Evolutionary conservation across 2,888 invertebrate species (phyloP).

Genomic region (Chymomyza amoena): DNA sequence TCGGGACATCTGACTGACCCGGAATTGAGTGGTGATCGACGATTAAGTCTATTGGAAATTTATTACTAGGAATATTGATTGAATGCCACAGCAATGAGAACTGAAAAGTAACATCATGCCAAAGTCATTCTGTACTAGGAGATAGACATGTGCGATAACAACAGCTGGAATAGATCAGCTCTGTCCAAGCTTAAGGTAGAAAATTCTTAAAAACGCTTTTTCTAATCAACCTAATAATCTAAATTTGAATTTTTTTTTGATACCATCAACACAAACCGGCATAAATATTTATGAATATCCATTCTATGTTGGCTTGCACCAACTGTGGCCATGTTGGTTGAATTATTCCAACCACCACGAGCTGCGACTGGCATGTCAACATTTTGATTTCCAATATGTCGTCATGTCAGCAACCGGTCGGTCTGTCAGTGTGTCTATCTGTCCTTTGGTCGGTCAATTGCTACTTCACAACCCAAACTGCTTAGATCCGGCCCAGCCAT

Average conservation of each 20-base stretch:
- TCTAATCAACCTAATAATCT: not conserved
- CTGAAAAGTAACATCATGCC: no score
- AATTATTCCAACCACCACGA: constrained; percentile 50
- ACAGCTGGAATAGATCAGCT: no score
- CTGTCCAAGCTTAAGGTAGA: no score
- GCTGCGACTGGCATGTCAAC: constrained; percentile 53
- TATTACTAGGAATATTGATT: no score
- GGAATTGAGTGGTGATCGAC: no score
- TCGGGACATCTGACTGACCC: no score
- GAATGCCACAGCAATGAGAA: no score
- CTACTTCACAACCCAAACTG: not conserved
- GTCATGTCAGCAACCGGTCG: constrained; percentile 14
- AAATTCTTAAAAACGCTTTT: no score
- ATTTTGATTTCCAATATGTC: constrained; percentile 72
- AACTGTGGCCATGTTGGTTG: constrained; percentile 49
- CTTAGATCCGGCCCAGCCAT: not conserved
- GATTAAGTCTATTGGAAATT: no score
- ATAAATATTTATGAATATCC: not conserved
- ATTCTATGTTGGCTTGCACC: not conserved
- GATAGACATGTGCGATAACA: no score
- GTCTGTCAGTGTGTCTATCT: not conserved
- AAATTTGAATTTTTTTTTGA: not conserved
- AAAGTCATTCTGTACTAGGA: no score
- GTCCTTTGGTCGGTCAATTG: not conserved
- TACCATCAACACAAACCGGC: not conserved